Percentiles rank a stretch among this genome's conserved stretches.
Conservation (phyloP, 2,113 vertebrate genomes). For the Apteryx mantelli region DNA sequence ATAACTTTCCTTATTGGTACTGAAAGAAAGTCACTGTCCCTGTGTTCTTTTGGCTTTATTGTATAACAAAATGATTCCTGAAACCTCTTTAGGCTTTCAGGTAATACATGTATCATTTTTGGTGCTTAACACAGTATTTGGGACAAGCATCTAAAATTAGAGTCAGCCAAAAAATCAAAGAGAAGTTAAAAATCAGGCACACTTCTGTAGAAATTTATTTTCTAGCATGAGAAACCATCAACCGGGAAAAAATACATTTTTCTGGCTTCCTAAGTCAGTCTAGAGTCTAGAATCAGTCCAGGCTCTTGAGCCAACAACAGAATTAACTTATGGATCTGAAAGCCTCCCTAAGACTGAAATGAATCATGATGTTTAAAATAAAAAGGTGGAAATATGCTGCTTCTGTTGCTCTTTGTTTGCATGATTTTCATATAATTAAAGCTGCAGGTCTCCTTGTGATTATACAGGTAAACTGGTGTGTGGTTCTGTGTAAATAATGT, state of each 20-base stretch:
- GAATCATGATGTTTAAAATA: background rate
- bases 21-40: background rate
- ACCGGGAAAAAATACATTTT: background rate
- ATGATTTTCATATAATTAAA: conserved; percentile 44
- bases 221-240: background rate
- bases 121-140: background rate
- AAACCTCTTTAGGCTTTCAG: background rate
- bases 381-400: background rate
- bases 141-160: background rate
- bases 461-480: conserved; percentile 26
- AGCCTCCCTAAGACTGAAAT: background rate
- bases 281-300: background rate
- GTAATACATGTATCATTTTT: background rate
- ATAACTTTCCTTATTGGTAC: background rate
- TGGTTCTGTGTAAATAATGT: conserved; percentile 5
- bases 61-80: background rate
- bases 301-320: background rate
- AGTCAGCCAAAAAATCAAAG: background rate
- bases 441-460: conserved; percentile 37
- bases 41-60: background rate
- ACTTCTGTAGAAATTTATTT: background rate
- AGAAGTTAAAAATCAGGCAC: background rate
- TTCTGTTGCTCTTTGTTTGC: background rate
- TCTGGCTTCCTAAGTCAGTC: background rate
- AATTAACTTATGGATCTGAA: background rate